phyloP scores from a whole-genome alignment of 2,113 vertebrate species.

The Hystrix cristata region DNA sequence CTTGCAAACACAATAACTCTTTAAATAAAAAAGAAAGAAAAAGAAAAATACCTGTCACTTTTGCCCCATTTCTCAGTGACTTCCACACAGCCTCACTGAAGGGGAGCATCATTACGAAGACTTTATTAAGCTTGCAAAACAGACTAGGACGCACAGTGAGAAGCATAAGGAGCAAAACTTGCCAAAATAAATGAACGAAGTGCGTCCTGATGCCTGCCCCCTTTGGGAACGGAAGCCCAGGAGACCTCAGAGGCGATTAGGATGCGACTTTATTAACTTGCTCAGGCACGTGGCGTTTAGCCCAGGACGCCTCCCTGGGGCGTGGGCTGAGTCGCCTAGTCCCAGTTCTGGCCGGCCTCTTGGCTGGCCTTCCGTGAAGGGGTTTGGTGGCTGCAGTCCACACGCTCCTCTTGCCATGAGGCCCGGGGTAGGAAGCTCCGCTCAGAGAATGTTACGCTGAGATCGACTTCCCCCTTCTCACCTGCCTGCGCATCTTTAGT shows the following conservation, averaged over 20 bases:
- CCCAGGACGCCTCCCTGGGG: background rate
- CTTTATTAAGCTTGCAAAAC: conserved; percentile 77
- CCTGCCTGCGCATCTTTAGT: background rate
- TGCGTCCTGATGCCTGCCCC: conserved; percentile 55
- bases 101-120: conserved; percentile 66
- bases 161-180: conserved; percentile 50
- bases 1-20: conserved; percentile 68
- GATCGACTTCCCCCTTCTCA: background rate
- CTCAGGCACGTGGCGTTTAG: background rate
- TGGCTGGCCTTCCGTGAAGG: background rate
- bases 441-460: background rate
- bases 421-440: background rate
- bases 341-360: background rate
- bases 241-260: conserved; percentile 58
- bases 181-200: conserved; percentile 71
- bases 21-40: conserved; percentile 20
- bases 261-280: conserved; percentile 74
- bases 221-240: conserved; percentile 42
- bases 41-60: conserved; percentile 62
- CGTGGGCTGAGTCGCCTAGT: background rate
- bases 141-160: background rate
- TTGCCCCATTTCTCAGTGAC: conserved; percentile 67
- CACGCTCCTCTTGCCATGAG: background rate
- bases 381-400: background rate
- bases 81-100: conserved; percentile 54